A percentile compares a stretch with the other conserved stretches of the same genome.
phyloP scores from a whole-genome alignment of 2,888 invertebrate species.

The Pristionchus exspectatus region DNA sequence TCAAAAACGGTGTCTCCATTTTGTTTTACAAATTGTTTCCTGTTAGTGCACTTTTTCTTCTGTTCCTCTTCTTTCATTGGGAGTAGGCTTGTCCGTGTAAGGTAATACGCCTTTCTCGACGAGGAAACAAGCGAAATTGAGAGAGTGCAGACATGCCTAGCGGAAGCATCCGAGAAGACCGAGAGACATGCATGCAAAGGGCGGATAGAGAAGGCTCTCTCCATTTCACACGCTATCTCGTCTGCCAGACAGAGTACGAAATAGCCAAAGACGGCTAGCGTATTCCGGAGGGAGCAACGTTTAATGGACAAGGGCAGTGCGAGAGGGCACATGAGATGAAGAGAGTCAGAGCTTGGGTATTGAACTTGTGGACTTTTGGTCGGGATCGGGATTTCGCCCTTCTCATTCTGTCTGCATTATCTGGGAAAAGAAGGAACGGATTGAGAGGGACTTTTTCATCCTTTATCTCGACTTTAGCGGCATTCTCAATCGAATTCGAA shows the following conservation, averaged over 20 bases:
- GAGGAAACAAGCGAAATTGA: not conserved
- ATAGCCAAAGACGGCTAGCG: not conserved
- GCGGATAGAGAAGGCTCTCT: not conserved
- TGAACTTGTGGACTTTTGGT: no score
- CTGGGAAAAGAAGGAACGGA: no score
- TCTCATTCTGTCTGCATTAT: no score
- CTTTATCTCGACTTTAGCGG: not conserved
- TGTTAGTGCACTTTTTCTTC: not conserved
- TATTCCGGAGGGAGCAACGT: conserved; percentile 22
- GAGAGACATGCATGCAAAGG: not conserved
- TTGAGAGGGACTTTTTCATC: no score
- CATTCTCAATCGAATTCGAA: not conserved
- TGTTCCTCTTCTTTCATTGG: not conserved
- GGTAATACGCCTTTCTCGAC: not conserved
- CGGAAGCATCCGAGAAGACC: not conserved
- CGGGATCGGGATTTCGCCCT: no score
- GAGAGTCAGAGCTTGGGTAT: no score
- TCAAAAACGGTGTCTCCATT: not conserved
- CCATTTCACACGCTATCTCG: conserved; percentile 15
- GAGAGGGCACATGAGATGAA: not conserved
- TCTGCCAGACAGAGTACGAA: not conserved
- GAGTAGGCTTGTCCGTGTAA: not conserved
- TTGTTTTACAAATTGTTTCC: not conserved
- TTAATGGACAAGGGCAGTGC: not conserved
- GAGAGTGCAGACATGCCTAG: not conserved